Evolutionary conservation across 2,888 invertebrate genomes (phyloP).

Genomic region (Ditula angustiorana): DNA sequence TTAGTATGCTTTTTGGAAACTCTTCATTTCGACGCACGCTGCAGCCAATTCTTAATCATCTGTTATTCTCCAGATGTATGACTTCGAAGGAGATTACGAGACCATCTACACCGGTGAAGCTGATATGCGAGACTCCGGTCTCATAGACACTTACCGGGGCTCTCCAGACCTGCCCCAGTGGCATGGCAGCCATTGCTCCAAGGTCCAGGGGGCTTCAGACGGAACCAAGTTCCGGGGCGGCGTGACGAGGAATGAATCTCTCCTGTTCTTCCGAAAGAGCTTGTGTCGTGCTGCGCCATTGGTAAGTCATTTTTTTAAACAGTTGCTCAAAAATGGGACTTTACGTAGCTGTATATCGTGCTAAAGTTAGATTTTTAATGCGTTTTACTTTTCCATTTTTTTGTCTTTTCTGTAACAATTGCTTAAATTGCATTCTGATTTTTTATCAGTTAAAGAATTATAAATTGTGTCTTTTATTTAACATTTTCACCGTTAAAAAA

Average conservation of each 20-base stretch:
- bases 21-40: no score
- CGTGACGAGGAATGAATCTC: conserved; percentile 87
- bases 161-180: conserved; percentile 91
- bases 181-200: conserved; percentile 90
- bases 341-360: no score
- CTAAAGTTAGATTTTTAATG: no score
- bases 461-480: no score
- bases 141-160: conserved; percentile 92
- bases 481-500: no score
- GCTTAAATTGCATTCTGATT: no score
- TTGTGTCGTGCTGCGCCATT: conserved; percentile 92
- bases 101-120: conserved; percentile 90
- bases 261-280: conserved; percentile 93
- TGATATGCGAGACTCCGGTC: conserved; percentile 87
- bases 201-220: conserved; percentile 91
- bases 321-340: background rate
- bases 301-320: conserved; percentile 79
- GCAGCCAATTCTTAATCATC: background rate
- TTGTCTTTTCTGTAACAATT: no score
- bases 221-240: conserved; percentile 93
- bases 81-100: conserved; percentile 91
- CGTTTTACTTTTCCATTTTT: no score
- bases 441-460: no score
- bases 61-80: conserved; percentile 89
- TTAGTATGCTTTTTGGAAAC: no score